Evolutionary conservation across 2,888 invertebrate species (phyloP), one percentile per base, ranked within the genome.

Genomic region (Rapana venosa): DNA sequence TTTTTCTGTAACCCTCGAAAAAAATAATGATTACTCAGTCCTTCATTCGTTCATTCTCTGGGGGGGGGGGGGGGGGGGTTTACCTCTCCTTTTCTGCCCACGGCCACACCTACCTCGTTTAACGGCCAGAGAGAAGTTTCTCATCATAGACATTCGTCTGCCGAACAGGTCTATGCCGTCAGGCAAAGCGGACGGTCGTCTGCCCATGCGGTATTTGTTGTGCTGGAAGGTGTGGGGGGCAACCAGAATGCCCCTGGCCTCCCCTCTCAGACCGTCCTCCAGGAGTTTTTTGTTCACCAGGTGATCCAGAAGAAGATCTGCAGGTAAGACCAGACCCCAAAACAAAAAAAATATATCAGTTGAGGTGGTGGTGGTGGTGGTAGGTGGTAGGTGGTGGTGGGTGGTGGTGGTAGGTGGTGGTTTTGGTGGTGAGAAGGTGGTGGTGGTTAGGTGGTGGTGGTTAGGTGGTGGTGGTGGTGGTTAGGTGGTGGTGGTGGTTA

Each of bases 191-290:
- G 91, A 90, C 20, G 87, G 88, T 61, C 92, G 91, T 84, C 94
- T 93, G 56, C 94, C 92, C 47, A 92, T 89, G 83, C 92, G 92
- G 87, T 91, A 91, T 92, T 97, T 96, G 95, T 98, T 98, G 96
- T 99, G 99, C 96, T 99, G 98, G 97, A 99, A 99, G 88, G 98
- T 97, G 96, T 99, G 99, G 89, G 98, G 97, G 92, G 98, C 97
- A 92, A 99, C 96, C 87, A 99, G 97, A 11, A 98, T 98, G 93
- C 98, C 98, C 94, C 97, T 97, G 0, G 98, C 97, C 96, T 97
- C 98, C 91, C 98, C 98, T 94, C 98, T 97, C 91, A 97, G 97
- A 36, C 98, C 98, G 89, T 97, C 97, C 32, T 97, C 97, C 93
- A 99, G 96, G 88, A 97, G 96, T 88, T 98, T 98, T 93, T 97